Base-by-base conservation (phyloP, 2,888 invertebrate genomes). In the Coleophora deauratella region DNA sequence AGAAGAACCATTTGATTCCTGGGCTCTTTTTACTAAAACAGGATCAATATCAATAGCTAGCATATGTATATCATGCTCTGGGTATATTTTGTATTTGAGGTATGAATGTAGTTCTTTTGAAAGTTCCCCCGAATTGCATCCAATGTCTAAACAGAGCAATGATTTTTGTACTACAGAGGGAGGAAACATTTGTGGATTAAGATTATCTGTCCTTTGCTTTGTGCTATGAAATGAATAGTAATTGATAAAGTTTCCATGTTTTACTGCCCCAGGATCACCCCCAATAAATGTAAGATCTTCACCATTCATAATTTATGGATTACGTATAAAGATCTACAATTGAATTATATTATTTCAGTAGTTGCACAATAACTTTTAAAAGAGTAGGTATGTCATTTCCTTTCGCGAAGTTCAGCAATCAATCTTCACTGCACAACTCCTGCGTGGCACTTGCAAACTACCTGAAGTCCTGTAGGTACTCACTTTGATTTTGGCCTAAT, bases 231-330 rank as follows among this genome's bases (percentile, higher is more conserved):
- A 95, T 51, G 91, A 84, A 66, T 96, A 96, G 66, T 95, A 96
- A 75, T 95, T 95, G 44, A 93, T 94, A 58, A 95, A 96, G 76
- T 95, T 95, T 40, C 95, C 95, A 81, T 87, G 89, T 64, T 89
- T 88, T 1, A 91, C 91, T 30, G 94, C 92, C 14, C 95, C 95
- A 11, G 95, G 94, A 71, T 93, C 89, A 42, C 81, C 75, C 11
- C 81, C 86, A 59, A 73, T 73, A 60, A 86, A 89, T 41, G 70
- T 49, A 28, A 88, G 57, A 21, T 75, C 69, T 15, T 61, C 54
- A 6, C 44, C 11, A 35, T 50, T 47, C 42, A 46, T 53, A 41
- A 37, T 42, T 41, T 36, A 27, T 27, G n/a, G n/a, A n/a, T n/a
- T n/a, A n/a, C n/a, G n/a, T n/a, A n/a, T n/a, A n/a, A n/a, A n/a